These are phyloP conservation scores for Salvelinus sp. DNA, from an alignment of 2,113 vertebrate species.

Conservation along the genomic window DNA sequence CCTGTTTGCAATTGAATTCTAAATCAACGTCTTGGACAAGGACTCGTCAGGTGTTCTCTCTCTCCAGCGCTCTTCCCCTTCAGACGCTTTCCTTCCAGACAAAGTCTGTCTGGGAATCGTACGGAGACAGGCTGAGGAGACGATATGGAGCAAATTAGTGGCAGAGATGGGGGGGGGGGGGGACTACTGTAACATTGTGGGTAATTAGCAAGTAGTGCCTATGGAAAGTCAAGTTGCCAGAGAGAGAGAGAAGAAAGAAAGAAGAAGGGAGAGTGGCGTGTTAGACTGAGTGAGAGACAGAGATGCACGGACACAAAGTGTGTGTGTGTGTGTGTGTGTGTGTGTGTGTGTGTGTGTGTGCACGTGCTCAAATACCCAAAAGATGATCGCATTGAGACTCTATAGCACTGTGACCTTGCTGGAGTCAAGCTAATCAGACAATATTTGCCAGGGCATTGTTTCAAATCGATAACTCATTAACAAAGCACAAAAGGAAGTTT, in stretches of 20 bases:
- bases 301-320: too few species aligned
- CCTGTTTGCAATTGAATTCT: constrained; percentile 39
- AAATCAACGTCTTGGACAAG: constrained; percentile 50
- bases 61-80: constrained; percentile 8
- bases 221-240: constrained; percentile 60
- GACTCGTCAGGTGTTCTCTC: constrained; percentile 30
- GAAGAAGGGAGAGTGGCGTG: not conserved
- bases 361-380: too few species aligned
- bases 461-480: constrained; percentile 99
- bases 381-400: constrained; percentile 57
- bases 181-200: constrained; percentile 66
- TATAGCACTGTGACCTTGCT: constrained; percentile 82
- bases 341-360: too few species aligned
- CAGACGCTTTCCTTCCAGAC: constrained; percentile 51
- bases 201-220: constrained; percentile 75
- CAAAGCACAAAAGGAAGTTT: constrained; percentile 98
- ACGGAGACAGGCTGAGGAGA: constrained; percentile 19
- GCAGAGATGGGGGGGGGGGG: constrained; percentile 72
- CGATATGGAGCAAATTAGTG: constrained; percentile 67
- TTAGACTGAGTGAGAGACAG: not conserved
- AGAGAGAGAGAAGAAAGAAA: constrained; percentile 57
- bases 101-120: not conserved
- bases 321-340: too few species aligned
- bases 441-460: constrained; percentile 97
- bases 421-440: constrained; percentile 84